Percentiles rank a stretch among this genome's conserved stretches.
These are phyloP conservation scores for Philotrypesis tridentata DNA, from an alignment of 1,140 invertebrate genomes.

Conservation along the genomic window DNA sequence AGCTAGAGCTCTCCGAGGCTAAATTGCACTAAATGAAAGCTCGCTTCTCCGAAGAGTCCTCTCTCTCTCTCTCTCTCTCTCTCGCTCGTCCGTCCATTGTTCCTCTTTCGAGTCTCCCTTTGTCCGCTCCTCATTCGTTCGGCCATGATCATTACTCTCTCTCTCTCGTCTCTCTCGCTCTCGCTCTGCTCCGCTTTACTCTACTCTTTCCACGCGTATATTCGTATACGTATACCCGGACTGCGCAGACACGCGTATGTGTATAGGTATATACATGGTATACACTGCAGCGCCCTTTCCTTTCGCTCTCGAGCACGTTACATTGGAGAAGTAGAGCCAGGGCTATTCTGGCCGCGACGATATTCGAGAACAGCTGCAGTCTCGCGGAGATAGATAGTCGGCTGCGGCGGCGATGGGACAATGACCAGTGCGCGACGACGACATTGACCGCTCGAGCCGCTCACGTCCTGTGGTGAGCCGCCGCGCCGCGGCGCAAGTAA, in stretches of 20 bases:
- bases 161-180: neutral
- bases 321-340: constrained; percentile 2
- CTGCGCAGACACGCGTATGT: neutral
- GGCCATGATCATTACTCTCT: constrained; percentile 8
- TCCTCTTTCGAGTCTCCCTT: neutral
- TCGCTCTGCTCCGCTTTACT: neutral
- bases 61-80: neutral
- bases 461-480: constrained; percentile 5
- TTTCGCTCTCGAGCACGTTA: constrained; percentile 25
- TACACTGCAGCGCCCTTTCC: neutral
- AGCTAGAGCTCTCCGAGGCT: neutral
- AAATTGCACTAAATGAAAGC: neutral
- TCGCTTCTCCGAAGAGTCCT: neutral
- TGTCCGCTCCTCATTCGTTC: constrained; percentile 16
- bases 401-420: constrained; percentile 56
- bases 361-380: constrained; percentile 56
- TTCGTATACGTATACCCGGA: too few relatives aligned
- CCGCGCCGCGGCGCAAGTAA: neutral
- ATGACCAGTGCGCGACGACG: constrained; percentile 60
- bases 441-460: constrained; percentile 54
- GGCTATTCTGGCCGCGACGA: constrained; percentile 17
- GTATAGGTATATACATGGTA: neutral
- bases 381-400: constrained; percentile 55
- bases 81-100: constrained; percentile 8
- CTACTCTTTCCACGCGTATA: neutral